Conservation (phyloP, 2,113 vertebrate species). For the Bos javanicus region DNA sequence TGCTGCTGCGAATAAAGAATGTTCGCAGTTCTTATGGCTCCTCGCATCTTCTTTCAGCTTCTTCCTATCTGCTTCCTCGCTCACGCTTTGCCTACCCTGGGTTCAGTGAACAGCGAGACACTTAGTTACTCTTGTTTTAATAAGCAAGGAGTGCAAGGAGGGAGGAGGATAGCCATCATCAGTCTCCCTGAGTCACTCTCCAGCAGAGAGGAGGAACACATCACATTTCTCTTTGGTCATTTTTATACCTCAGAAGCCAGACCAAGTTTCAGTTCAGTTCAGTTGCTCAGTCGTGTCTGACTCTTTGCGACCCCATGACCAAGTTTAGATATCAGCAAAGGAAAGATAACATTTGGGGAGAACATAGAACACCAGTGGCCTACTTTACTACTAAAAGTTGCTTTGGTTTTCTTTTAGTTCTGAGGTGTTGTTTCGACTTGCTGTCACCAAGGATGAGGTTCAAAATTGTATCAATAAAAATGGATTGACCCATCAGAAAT, state of each 20-base stretch:
- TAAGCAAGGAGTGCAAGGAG: neutral
- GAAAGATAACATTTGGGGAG: neutral
- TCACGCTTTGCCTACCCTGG: neutral
- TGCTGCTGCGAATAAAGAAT: neutral
- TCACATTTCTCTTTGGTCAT: neutral
- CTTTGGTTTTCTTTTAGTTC: neutral
- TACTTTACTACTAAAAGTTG: neutral
- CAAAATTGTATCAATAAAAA: neutral
- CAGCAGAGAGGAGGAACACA: neutral
- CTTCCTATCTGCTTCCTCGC: neutral
- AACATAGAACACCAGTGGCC: neutral
- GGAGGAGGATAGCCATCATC: neutral
- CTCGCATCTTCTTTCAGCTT: neutral
- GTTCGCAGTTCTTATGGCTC: neutral
- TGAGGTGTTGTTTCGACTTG: neutral
- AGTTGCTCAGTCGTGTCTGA: too few species aligned
- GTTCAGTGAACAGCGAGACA: neutral
- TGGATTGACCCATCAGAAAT: neutral
- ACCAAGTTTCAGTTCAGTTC: neutral
- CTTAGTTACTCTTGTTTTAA: neutral
- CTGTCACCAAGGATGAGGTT: neutral
- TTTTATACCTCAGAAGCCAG: neutral
- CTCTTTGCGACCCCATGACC: neutral
- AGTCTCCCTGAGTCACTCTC: neutral
- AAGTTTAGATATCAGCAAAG: neutral